phyloP scores from a whole-genome alignment of 2,797 vertebrate genomes.

The Tamandua tetradactyla region DNA sequence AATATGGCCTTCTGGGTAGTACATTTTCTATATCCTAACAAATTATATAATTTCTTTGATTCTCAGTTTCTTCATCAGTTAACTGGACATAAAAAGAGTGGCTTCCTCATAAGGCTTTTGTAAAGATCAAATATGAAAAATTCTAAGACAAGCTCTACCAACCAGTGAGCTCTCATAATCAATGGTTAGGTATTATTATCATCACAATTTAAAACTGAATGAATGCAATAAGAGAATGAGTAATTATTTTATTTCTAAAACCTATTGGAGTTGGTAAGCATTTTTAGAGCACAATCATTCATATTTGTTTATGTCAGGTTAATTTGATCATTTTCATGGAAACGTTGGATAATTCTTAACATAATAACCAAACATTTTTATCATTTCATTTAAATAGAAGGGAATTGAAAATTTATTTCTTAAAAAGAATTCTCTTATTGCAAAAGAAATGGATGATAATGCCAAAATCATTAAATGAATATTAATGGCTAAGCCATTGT shows the following conservation, averaged over 20 bases:
- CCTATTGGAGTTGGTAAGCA: neutral
- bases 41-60: neutral
- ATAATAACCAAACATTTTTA: neutral
- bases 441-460: neutral
- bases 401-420: neutral
- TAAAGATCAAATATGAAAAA: constrained; percentile 1
- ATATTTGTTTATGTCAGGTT: constrained; percentile 12
- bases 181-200: neutral
- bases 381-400: neutral
- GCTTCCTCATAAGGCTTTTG: constrained; percentile 5
- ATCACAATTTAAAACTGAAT: constrained; percentile 15
- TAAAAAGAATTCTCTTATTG: neutral
- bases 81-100: neutral
- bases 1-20: neutral
- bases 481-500: constrained; percentile 51
- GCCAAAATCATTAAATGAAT: neutral
- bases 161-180: neutral
- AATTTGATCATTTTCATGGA: constrained; percentile 3
- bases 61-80: constrained; percentile 36
- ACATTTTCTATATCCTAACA: neutral
- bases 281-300: constrained; percentile 11
- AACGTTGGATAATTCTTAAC: constrained; percentile 10
- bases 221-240: neutral
- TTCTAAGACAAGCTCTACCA: neutral
- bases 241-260: constrained; percentile 38